These are phyloP conservation scores for Chironomus riparius DNA, from an alignment of 2,888 invertebrate species.

Conservation along the genomic window DNA sequence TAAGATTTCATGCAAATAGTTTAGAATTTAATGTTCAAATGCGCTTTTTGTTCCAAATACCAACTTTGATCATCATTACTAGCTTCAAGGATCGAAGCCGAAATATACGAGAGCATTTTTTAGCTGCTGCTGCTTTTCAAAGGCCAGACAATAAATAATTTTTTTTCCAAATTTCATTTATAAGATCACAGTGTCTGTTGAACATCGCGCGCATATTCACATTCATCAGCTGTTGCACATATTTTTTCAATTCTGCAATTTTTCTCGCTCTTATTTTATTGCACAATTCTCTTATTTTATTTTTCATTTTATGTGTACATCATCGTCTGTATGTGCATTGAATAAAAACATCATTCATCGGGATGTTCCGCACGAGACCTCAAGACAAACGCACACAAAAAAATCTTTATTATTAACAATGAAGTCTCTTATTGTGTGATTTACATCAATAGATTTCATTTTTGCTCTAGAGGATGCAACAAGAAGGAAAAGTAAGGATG, in stretches of 20 bases:
- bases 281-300: background rate
- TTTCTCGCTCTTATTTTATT: background rate
- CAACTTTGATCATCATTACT: too few relatives aligned
- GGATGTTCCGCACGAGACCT: background rate
- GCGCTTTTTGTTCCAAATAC: too few relatives aligned
- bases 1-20: too few relatives aligned
- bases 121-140: too few relatives aligned
- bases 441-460: background rate
- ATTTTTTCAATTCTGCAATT: slow-evolving; percentile 8
- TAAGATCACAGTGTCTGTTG: slow-evolving; percentile 24
- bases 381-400: background rate
- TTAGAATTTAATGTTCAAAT: too few relatives aligned
- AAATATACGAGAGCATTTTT: background rate
- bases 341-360: too few relatives aligned
- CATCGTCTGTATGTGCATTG: background rate
- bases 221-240: slow-evolving; percentile 26
- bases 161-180: slow-evolving; percentile 22
- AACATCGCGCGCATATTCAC: slow-evolving; percentile 24
- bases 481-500: too few relatives aligned
- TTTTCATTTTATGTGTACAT: background rate
- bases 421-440: background rate
- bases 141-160: slow-evolving; percentile 26
- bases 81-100: background rate
- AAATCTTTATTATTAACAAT: background rate
- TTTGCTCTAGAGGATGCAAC: too few relatives aligned